These are phyloP conservation scores for Tachycineta bicolor DNA, from an alignment of 2,113 vertebrate genomes.

Conservation along the genomic window DNA sequence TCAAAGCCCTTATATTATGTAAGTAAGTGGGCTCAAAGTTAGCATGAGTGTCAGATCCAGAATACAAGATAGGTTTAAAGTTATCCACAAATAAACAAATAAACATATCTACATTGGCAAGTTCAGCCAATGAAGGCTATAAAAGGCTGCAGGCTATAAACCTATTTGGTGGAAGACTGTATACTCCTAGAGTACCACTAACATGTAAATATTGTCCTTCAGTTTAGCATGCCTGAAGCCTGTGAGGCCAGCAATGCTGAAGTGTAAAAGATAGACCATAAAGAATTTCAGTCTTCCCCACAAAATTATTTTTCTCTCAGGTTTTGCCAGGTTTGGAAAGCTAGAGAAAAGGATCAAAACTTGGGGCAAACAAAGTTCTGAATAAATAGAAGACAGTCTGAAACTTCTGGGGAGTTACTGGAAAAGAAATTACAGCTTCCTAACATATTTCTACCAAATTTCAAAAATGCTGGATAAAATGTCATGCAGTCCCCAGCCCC, in stretches of 20 bases:
- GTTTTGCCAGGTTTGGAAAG: not conserved
- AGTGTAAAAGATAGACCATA: not conserved
- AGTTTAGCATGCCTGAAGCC: not conserved
- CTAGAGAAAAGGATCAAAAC: not conserved
- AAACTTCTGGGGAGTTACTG: not conserved
- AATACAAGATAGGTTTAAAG: not conserved
- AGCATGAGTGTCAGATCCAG: not conserved
- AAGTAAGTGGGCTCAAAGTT: not conserved
- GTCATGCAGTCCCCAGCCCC: accelerated
- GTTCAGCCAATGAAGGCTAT: not conserved
- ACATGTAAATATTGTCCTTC: not conserved
- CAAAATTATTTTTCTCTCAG: not conserved
- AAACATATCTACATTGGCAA: not conserved
- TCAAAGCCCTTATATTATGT: not conserved
- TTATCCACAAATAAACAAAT: not conserved
- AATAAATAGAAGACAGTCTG: not conserved
- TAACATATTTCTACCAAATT: not conserved
- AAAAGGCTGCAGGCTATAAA: not conserved
- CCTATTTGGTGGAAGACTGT: not conserved
- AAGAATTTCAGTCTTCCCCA: not conserved
- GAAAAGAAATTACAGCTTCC: not conserved
- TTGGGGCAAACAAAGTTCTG: not conserved
- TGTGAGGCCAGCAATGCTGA: not conserved
- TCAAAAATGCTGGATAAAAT: not conserved
- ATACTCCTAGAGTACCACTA: not conserved